These are phyloP conservation scores for Dermatophagoides farinae DNA, from an alignment of 1,140 invertebrate genomes.

Conservation along the genomic window DNA sequence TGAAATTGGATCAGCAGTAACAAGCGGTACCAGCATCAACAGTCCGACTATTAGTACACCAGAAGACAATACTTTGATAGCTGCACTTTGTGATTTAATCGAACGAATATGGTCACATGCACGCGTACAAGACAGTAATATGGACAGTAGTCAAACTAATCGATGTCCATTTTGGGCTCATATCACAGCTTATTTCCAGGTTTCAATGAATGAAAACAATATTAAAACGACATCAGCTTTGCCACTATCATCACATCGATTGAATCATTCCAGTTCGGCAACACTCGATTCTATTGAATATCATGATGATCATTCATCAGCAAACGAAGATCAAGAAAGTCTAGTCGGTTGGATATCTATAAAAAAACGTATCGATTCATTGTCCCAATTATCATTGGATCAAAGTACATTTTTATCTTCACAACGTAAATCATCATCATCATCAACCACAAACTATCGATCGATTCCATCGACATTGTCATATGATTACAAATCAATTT, in stretches of 20 bases:
- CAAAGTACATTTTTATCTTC: neutral
- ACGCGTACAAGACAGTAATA: neutral
- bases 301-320: slow-evolving; percentile 38
- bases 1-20: neutral
- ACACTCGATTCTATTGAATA: too few species aligned
- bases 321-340: neutral
- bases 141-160: neutral
- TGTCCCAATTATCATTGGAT: slow-evolving; percentile 3
- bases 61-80: slow-evolving; percentile 94
- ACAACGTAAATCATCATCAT: neutral
- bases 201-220: neutral
- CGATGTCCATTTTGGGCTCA: slow-evolving; percentile 61
- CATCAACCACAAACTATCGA: neutral
- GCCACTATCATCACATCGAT: neutral
- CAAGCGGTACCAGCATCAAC: neutral
- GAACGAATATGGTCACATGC: slow-evolving; percentile 97
- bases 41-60: slow-evolving; percentile 33
- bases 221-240: neutral
- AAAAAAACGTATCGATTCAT: slow-evolving; percentile 52
- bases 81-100: slow-evolving; percentile 84
- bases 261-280: neutral
- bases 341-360: slow-evolving; percentile 48
- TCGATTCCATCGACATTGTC: slow-evolving; percentile 62
- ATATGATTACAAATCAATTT: slow-evolving; percentile 80
- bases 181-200: slow-evolving; percentile 30